phyloP scores from a whole-genome alignment of 2,888 invertebrate species.

The Campoplex capitator region DNA sequence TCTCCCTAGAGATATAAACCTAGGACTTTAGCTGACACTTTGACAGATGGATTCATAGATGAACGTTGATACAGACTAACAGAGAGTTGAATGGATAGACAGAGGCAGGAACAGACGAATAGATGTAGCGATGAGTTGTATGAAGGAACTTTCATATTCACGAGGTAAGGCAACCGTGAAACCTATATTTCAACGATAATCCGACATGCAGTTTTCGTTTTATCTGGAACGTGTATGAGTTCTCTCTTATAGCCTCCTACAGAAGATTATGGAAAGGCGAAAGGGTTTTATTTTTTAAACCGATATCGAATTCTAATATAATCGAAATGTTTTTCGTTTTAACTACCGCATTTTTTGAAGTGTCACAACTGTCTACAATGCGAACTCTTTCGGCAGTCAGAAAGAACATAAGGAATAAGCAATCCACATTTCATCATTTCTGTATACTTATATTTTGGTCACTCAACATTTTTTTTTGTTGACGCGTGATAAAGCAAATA shows the following conservation, averaged over 20 bases:
- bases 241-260: background rate
- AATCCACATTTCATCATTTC: too few species aligned
- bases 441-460: too few species aligned
- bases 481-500: too few species aligned
- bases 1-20: background rate
- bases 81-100: background rate
- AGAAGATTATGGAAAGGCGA: background rate
- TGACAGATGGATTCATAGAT: background rate
- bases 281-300: background rate
- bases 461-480: too few species aligned
- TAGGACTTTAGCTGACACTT: background rate
- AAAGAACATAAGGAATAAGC: too few species aligned
- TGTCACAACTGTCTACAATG: too few species aligned
- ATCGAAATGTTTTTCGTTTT: background rate
- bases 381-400: too few species aligned
- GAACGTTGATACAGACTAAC: background rate
- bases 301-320: background rate
- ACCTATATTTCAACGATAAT: background rate
- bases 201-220: background rate
- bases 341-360: background rate
- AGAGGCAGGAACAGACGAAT: background rate
- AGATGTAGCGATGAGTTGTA: background rate
- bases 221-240: background rate
- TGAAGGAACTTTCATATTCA: background rate
- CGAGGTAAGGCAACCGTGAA: background rate